phyloP scores from a whole-genome alignment of 2,113 vertebrate species.

The Acrocephalus kingi region DNA sequence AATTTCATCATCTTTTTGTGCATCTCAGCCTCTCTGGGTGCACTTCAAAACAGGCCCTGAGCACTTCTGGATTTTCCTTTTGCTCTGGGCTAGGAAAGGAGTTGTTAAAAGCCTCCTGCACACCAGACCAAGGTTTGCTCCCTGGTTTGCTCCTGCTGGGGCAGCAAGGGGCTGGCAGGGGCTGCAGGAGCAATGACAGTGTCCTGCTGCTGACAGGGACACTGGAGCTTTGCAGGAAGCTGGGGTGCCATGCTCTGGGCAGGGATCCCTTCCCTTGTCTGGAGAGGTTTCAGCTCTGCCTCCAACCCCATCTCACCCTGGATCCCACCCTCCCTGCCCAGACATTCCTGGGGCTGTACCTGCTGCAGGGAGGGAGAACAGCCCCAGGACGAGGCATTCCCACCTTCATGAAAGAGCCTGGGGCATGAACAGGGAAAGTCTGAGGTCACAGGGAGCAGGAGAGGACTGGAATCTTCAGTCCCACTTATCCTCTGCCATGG shows the following conservation, averaged over 20 bases:
- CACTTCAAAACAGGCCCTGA: background rate
- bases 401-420: background rate
- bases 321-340: background rate
- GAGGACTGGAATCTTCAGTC: background rate
- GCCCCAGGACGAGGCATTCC: background rate
- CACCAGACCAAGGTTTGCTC: background rate
- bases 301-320: background rate
- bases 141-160: background rate
- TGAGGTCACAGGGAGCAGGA: background rate
- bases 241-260: background rate
- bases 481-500: background rate
- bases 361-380: background rate
- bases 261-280: background rate
- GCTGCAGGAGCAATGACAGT: background rate
- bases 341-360: background rate
- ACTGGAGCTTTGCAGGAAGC: background rate
- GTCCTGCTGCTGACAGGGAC: background rate
- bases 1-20: constrained; percentile 55
- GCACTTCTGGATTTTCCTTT: background rate
- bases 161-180: background rate
- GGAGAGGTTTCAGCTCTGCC: background rate
- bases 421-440: background rate
- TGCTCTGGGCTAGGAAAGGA: background rate
- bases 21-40: background rate
- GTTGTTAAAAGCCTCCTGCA: background rate